Evolutionary conservation across 23 tunicate genomes (phyloP).

Genomic region (Diplosoma virens): DNA sequence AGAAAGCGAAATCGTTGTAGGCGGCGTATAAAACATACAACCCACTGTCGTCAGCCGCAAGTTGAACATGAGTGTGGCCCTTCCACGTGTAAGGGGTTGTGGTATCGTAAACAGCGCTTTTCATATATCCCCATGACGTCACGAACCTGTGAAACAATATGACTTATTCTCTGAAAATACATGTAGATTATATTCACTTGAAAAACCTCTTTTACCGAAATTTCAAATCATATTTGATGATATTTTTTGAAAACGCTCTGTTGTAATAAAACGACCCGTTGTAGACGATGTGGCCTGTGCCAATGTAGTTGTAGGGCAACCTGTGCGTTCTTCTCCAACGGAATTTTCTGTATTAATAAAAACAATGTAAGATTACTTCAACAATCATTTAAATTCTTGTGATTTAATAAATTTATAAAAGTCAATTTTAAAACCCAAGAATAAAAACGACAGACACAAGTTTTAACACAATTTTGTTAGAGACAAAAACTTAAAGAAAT

Average conservation of each 20-base stretch:
- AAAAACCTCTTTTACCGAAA: constrained; percentile 37
- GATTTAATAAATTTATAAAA: too few relatives aligned
- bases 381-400: too few relatives aligned
- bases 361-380: too few relatives aligned
- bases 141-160: constrained; percentile 41
- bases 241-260: constrained; percentile 82
- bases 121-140: constrained; percentile 81
- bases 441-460: too few relatives aligned
- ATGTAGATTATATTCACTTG: too few relatives aligned
- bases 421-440: too few relatives aligned
- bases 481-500: too few relatives aligned
- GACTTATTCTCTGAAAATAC: too few relatives aligned
- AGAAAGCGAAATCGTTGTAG: constrained; percentile 31
- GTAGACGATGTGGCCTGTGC: constrained; percentile 94
- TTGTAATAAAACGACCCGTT: constrained; percentile 92
- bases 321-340: constrained; percentile 73
- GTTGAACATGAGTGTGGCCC: constrained; percentile 77
- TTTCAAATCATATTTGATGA: constrained; percentile 77
- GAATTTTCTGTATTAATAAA: constrained; percentile 50
- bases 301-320: constrained; percentile 90
- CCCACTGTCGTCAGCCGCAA: constrained; percentile 81
- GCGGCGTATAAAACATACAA: constrained; percentile 91
- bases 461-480: too few relatives aligned
- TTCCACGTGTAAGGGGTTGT: constrained; percentile 76
- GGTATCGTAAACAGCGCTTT: constrained; percentile 68